Percentiles rank a stretch among this genome's conserved stretches.
These are phyloP conservation scores for Ostrea denselamellosa DNA, from an alignment of 1,140 invertebrate genomes.

Conservation along the genomic window DNA sequence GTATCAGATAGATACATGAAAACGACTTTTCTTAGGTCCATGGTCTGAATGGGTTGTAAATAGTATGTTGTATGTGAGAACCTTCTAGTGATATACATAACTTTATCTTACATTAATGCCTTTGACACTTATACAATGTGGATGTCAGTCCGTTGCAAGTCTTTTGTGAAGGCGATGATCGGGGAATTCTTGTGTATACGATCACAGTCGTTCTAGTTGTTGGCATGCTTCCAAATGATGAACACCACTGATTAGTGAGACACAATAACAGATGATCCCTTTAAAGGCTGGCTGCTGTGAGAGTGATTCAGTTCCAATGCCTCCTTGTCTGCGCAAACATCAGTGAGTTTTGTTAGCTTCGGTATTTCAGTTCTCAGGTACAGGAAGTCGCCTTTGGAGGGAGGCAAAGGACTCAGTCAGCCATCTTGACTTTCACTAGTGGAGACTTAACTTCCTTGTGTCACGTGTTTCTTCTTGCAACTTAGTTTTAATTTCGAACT, in stretches of 20 bases:
- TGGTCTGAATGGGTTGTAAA: not conserved
- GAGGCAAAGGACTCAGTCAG: slow-evolving; percentile 30
- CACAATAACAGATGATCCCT: slow-evolving; percentile 47
- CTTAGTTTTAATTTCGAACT: slow-evolving; percentile 38
- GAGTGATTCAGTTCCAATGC: slow-evolving; percentile 41
- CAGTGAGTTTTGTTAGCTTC: not conserved
- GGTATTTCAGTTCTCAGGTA: not conserved
- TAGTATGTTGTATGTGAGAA: not conserved
- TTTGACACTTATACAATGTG: slow-evolving; percentile 20
- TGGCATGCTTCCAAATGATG: slow-evolving; percentile 38
- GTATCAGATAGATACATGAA: slow-evolving; percentile 5
- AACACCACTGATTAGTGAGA: slow-evolving; percentile 51
- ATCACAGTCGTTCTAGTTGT: slow-evolving; percentile 9
- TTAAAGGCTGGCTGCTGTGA: slow-evolving; percentile 55
- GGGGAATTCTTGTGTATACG: slow-evolving; percentile 4
- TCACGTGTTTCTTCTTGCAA: slow-evolving; percentile 14
- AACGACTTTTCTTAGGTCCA: not conserved
- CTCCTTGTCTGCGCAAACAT: slow-evolving; percentile 46
- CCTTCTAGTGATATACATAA: not conserved
- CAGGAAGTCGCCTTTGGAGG: slow-evolving; percentile 30
- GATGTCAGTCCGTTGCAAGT: not conserved
- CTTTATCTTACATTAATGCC: not conserved
- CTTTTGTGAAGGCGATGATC: not conserved
- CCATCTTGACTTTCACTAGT: slow-evolving; percentile 37
- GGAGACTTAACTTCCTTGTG: slow-evolving; percentile 22